phyloP scores from a whole-genome alignment of 2,113 vertebrate species.

The Himantopus leucocephalus region DNA sequence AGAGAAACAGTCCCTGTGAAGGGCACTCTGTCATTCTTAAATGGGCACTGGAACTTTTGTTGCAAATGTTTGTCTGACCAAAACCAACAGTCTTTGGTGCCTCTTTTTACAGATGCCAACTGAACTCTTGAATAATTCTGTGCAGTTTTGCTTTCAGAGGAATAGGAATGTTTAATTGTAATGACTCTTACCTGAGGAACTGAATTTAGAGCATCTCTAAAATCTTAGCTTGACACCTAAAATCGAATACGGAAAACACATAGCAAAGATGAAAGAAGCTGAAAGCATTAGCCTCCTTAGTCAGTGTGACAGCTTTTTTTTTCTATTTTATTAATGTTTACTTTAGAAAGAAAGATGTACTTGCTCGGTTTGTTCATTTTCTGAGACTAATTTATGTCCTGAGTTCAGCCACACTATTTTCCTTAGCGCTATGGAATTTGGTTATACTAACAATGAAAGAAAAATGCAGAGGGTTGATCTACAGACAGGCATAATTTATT shows the following conservation, averaged over 20 bases:
- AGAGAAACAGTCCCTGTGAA: background rate
- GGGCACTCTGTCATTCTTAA: background rate
- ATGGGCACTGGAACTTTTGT: background rate
- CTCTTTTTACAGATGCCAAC: background rate
- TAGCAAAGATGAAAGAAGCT: background rate
- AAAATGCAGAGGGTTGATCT: background rate
- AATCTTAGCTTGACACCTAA: background rate
- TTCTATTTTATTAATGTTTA: conserved; percentile 3
- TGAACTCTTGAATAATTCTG: conserved; percentile 11
- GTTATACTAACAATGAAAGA: background rate
- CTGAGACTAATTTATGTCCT: conserved; percentile 12
- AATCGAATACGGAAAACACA: background rate
- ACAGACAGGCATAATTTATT: background rate
- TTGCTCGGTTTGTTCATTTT: conserved; percentile 14
- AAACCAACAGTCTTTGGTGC: background rate
- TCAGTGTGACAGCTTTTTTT: background rate
- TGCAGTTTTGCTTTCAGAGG: background rate
- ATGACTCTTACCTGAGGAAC: background rate
- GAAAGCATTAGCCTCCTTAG: background rate
- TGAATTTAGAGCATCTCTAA: conserved; percentile 2
- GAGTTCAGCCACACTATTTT: background rate
- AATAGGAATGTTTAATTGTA: background rate
- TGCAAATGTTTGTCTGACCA: background rate
- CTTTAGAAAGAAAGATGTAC: background rate
- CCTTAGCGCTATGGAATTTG: background rate